Base-by-base conservation (phyloP, 2,113 vertebrate genomes). In the Thunnus thynnus region DNA sequence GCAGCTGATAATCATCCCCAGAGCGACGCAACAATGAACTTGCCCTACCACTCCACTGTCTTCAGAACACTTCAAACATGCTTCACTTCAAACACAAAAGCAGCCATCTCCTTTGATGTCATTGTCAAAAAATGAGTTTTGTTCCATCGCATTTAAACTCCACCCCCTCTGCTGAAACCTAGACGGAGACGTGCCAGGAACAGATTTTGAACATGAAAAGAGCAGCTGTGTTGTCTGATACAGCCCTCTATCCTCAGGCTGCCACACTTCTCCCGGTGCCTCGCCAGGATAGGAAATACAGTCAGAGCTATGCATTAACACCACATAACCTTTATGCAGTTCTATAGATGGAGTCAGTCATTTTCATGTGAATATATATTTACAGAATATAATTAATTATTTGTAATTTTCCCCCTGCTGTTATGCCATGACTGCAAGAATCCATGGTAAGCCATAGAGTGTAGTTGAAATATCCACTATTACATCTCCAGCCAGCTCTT, bases 61-160 rank as follows among this genome's bases (percentile, higher is more conserved):
- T 95, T 92, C 90, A 93, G 91, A 92, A 89, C 90, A 93, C 93
- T 94, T 95, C 93, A 94, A 94, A 95, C 91, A 89, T 86, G 85
- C 89, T 89, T 44, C 90, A 90, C 94, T 92, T 95, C 93, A 91
- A 93, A 93, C 94, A 94, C 94, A 93, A 94, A 95, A 93, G 92
- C 91, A 91, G 87, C 91, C 91, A 79, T 93, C 90, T 90, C 91
- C 92, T 95, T 95, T 95, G 94, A 95, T 94, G 94, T 89, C 93
- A 92, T 94, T 94, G 93, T 94, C 93, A 92, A 90, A 94, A 92
- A 94, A 91, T 87, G 91, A 90, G 90, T 95, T 95, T 94, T 93
- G 91, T 94, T 94, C 92, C 88, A 80, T 92, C 78, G 75, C 86
- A 72, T 91, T 91, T 91, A 94, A 94, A 94, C 93, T 91, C 94